Base-by-base conservation (phyloP, 92 coral and sea anemone genomes). In the Bergia puertoricense region DNA sequence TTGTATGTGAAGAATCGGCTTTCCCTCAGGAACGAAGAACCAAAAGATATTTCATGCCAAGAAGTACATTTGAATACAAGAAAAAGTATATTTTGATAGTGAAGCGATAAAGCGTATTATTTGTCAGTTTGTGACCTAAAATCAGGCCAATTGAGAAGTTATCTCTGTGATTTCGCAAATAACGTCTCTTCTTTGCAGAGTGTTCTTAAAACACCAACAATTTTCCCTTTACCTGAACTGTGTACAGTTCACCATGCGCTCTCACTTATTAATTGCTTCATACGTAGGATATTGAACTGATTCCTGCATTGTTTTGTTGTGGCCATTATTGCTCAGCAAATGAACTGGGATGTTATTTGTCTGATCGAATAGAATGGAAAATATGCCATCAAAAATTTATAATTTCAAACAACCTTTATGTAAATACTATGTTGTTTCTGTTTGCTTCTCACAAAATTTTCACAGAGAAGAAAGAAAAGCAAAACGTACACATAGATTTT, bases 341-440 rank as follows among this genome's bases (percentile, higher is more conserved):
- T 84, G 87, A 84, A 84, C 87, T 84, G 37, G 40, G 45, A 16
- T 84, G 87, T 84, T 84, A 23, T 71, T 30, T 10, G 59, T 48
- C 36, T 46, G 79, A 44, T 71, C 45, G 68, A 84, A 84, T 84
- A 20, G 67, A 84, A 71, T 46, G 77, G 79, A 84, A 84, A 67
- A 42, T 45, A 48, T 8, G 79, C 67, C 48, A 84, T 84, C 79
- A 84, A 84, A 84, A 84, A 84, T 84, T 84, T 84, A 84, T 84
- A 84, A 84, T 71, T 84, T 40, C 45, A 72, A 72, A 82, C 48
- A 10, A 83, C 44, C 5, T 71, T 41, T 45, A 18, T 71, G 68
- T 84, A 45, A 71, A 71, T 20, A 46, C 44, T 44, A 18, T 6
- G 79, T 56, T 71, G 45, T 84, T 71, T 45, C 66, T 36, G 44